Percentiles rank a stretch among this genome's conserved stretches.
Evolutionary conservation across 2,797 vertebrate species (phyloP).

Genomic region (Florisuga fusca): DNA sequence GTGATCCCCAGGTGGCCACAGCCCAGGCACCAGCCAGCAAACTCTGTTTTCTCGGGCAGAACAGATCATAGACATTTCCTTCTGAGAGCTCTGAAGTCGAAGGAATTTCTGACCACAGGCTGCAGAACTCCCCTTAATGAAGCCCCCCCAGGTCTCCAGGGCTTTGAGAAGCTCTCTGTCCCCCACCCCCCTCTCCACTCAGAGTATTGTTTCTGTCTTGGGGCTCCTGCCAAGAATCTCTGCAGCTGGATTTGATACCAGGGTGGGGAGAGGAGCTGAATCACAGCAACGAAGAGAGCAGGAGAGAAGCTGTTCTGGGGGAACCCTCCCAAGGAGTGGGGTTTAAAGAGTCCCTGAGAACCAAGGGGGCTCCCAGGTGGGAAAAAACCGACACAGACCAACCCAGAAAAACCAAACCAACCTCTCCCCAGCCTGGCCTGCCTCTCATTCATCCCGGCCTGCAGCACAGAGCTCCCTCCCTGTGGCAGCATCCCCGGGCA

Average conservation of each 20-base stretch:
- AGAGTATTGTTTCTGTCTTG: slow-evolving; percentile 70
- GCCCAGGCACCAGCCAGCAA: not conserved
- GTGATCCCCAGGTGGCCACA: not conserved
- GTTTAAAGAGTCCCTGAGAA: slow-evolving; percentile 39
- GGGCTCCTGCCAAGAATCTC: slow-evolving; percentile 71
- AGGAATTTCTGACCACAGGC: slow-evolving; percentile 71
- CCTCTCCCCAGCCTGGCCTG: slow-evolving; percentile 15
- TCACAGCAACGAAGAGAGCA: slow-evolving; percentile 45
- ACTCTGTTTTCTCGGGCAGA: slow-evolving; percentile 20
- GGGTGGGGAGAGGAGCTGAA: slow-evolving; percentile 69
- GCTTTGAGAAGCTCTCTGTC: slow-evolving; percentile 64
- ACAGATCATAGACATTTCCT: slow-evolving; percentile 43
- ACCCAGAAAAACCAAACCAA: slow-evolving; percentile 16
- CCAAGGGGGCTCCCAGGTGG: not conserved
- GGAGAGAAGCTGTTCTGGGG: slow-evolving; percentile 53
- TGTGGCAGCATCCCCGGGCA: too few species aligned
- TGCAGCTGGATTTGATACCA: slow-evolving; percentile 74
- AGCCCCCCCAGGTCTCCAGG: slow-evolving; percentile 61
- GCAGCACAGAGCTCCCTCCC: too few species aligned
- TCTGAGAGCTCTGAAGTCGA: slow-evolving; percentile 45
- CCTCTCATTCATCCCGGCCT: slow-evolving; percentile 4
- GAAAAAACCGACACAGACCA: not conserved
- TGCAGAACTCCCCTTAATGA: slow-evolving; percentile 72
- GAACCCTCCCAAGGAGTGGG: slow-evolving; percentile 49
- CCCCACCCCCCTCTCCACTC: slow-evolving; percentile 48